These are phyloP conservation scores for Vesta saturnalis DNA, from an alignment of 2,888 invertebrate species.

Conservation along the genomic window DNA sequence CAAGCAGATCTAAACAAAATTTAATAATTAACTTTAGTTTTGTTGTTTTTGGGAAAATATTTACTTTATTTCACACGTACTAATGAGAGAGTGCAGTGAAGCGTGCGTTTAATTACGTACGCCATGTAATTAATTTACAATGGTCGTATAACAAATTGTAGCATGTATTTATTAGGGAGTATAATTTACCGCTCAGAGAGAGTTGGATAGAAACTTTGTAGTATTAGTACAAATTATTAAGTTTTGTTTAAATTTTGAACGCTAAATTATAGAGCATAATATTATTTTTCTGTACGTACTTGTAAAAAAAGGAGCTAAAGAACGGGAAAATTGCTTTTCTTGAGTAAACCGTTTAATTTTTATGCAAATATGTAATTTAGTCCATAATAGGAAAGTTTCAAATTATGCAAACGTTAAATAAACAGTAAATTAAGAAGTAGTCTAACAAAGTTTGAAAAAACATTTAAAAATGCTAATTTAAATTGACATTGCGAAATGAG, in stretches of 20 bases:
- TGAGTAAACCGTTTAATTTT: conserved; percentile 34
- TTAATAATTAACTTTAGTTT: conserved; percentile 8
- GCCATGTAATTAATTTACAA: conserved; percentile 32
- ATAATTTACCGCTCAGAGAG: conserved; percentile 14
- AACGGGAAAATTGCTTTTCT: conserved; percentile 27
- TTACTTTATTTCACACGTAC: conserved; percentile 26
- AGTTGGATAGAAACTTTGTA: conserved; percentile 16
- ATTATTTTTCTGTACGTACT: background rate
- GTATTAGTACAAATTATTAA: conserved; percentile 12
- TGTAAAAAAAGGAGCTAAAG: background rate
- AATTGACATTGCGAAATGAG: conserved; percentile 54
- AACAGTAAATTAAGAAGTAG: conserved; percentile 49
- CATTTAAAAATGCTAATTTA: conserved; percentile 55
- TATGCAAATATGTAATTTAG: conserved; percentile 38
- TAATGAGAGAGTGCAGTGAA: conserved; percentile 32
- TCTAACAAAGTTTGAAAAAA: conserved; percentile 50
- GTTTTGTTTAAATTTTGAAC: background rate
- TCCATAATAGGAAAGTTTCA: conserved; percentile 40
- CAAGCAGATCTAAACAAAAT: background rate
- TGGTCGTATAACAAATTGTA: conserved; percentile 23
- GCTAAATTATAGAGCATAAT: background rate
- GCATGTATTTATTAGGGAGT: conserved; percentile 27
- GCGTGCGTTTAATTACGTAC: conserved; percentile 32
- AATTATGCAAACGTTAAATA: conserved; percentile 44
- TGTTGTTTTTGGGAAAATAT: conserved; percentile 29